Evolutionary conservation across 2,888 invertebrate species (phyloP).

Genomic region (Dasysyrphus albostriatus): DNA sequence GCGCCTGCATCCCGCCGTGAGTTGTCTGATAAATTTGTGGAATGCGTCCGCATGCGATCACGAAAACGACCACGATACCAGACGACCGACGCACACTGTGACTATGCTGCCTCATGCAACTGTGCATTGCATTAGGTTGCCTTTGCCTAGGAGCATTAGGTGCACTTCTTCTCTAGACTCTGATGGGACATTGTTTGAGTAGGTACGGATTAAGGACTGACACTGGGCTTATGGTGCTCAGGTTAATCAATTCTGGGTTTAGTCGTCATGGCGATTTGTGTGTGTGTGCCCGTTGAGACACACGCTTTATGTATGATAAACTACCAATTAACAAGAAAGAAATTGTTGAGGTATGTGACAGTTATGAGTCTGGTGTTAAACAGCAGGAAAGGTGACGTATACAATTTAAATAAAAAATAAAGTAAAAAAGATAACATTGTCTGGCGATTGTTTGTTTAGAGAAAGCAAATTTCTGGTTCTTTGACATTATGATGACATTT

Average conservation of each 20-base stretch:
- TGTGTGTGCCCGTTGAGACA: slow-evolving; percentile 27
- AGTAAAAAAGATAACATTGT: slow-evolving; percentile 1
- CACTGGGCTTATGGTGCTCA: slow-evolving; percentile 19
- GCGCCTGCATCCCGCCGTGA: slow-evolving; percentile 84
- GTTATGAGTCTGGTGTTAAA: slow-evolving; percentile 60
- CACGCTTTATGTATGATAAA: slow-evolving; percentile 49
- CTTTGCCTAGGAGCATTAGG: slow-evolving; percentile 37
- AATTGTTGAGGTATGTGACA: slow-evolving; percentile 57
- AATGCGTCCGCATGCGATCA: slow-evolving; percentile 75
- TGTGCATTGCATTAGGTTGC: slow-evolving; percentile 11
- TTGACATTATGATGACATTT: not conserved
- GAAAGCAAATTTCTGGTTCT: slow-evolving; percentile 1
- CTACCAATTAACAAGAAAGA: slow-evolving; percentile 29
- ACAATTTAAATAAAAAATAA: not conserved
- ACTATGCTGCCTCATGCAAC: slow-evolving; percentile 22
- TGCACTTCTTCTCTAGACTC: slow-evolving; percentile 8
- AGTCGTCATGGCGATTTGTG: slow-evolving; percentile 31
- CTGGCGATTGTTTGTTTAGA: not conserved
- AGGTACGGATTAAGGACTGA: slow-evolving; percentile 41
- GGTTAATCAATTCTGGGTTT: slow-evolving; percentile 41
- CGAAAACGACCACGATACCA: slow-evolving; percentile 20
- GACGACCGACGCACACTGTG: slow-evolving; percentile 35
- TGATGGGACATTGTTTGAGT: not conserved
- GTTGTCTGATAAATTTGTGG: slow-evolving; percentile 82
- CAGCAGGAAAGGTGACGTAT: slow-evolving; percentile 46